Conservation (phyloP, 1,140 invertebrate genomes). For the Anastatus disparis region DNA sequence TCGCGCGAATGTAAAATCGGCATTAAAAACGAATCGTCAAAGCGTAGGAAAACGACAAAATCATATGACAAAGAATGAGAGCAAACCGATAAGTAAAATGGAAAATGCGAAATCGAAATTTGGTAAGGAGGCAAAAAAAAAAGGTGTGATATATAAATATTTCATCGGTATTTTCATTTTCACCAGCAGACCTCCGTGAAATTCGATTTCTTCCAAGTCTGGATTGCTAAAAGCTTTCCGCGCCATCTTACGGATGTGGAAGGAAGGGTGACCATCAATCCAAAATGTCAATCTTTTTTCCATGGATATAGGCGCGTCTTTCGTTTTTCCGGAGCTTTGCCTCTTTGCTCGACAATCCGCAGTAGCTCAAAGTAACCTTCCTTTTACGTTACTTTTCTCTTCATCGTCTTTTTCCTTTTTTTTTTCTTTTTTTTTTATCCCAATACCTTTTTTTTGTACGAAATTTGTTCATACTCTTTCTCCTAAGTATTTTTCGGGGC, state of each 20-base stretch:
- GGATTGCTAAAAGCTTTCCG: neutral
- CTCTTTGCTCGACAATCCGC: conserved; percentile 14
- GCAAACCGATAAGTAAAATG: neutral
- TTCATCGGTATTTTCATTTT: conserved; percentile 34
- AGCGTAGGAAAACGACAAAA: neutral
- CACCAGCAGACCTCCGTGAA: conserved; percentile 18
- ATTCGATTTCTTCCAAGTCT: conserved; percentile 29
- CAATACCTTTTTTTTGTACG: too few species aligned
- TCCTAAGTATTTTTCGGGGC: neutral
- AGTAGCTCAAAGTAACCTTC: neutral
- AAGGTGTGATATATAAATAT: conserved; percentile 23
- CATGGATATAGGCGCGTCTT: conserved; percentile 22
- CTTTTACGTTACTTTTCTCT: neutral
- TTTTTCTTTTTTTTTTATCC: neutral
- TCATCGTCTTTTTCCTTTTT: neutral
- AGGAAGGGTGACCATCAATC: conserved; percentile 15
- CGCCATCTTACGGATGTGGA: too few species aligned
- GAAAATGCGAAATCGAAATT: conserved; percentile 14
- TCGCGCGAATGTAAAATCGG: neutral
- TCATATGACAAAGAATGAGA: neutral
- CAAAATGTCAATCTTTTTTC: conserved; percentile 30
- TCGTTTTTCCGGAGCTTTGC: conserved; percentile 19
- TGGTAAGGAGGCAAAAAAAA: conserved; percentile 12
- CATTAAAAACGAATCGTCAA: neutral
- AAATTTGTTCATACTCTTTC: neutral